phyloP scores from a whole-genome alignment of 2,797 vertebrate genomes.

The Apogon talboti region DNA sequence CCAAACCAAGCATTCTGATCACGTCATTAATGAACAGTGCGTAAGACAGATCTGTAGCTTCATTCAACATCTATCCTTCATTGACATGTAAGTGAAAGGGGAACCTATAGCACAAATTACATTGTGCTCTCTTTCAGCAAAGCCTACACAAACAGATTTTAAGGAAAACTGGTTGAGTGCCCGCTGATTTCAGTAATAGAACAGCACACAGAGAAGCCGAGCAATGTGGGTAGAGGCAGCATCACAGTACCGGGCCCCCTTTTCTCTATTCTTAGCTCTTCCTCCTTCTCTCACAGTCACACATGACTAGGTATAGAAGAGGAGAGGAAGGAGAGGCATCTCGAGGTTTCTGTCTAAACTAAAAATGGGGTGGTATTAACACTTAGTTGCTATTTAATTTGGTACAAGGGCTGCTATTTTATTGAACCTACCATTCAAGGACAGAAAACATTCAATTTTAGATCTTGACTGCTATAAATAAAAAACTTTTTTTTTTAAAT shows the following conservation, averaged over 20 bases:
- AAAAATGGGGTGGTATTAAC: slow-evolving; percentile 10
- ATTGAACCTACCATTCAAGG: background rate
- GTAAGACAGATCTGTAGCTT: slow-evolving; percentile 26
- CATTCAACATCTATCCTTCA: slow-evolving; percentile 15
- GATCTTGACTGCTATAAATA: background rate
- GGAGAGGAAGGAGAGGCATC: slow-evolving; percentile 49
- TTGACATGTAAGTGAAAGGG: slow-evolving; percentile 3
- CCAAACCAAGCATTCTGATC: slow-evolving; percentile 34
- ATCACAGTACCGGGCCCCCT: slow-evolving; percentile 61
- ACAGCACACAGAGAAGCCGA: slow-evolving; percentile 40
- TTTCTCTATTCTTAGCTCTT: slow-evolving; percentile 76
- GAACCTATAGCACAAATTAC: slow-evolving; percentile 9
- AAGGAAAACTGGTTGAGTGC: slow-evolving; percentile 37
- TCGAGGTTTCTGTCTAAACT: slow-evolving; percentile 28
- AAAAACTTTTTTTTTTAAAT: too few species aligned
- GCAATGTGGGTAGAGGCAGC: slow-evolving; percentile 66
- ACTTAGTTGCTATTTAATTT: slow-evolving; percentile 10
- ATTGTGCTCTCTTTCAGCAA: slow-evolving; percentile 19
- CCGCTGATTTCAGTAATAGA: slow-evolving; percentile 52
- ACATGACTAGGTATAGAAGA: slow-evolving; percentile 64
- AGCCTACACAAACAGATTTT: slow-evolving; percentile 32
- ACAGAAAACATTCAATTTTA: background rate
- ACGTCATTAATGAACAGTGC: slow-evolving; percentile 40
- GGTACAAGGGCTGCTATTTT: background rate
- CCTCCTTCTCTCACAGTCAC: slow-evolving; percentile 73